phyloP scores from a whole-genome alignment of 1,140 invertebrate species.

The Pygmarrhopalites habei region DNA sequence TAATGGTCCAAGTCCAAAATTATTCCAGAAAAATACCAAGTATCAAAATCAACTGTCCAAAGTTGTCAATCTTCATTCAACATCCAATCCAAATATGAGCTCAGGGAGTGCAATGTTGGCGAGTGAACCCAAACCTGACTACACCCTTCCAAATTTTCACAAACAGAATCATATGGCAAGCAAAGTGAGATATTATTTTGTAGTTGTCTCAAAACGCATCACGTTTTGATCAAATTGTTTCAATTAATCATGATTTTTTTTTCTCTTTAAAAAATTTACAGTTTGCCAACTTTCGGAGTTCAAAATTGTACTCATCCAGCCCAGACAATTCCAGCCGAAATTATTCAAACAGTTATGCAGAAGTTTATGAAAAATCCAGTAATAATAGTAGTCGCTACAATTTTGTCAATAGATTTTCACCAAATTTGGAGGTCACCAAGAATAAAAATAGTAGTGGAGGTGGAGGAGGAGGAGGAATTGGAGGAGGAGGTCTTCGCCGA shows the following conservation, averaged over 20 bases:
- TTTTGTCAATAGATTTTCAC: slow-evolving; percentile 25
- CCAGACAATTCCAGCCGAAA: slow-evolving; percentile 28
- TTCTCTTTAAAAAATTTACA: too few species aligned
- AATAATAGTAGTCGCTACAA: slow-evolving; percentile 16
- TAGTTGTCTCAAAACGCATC: too few species aligned
- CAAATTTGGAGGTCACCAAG: slow-evolving; percentile 23
- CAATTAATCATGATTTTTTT: too few species aligned
- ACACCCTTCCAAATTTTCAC: slow-evolving; percentile 36
- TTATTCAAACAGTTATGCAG: slow-evolving; percentile 18
- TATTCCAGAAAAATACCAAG: slow-evolving; percentile 18
- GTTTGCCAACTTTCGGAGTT: slow-evolving; percentile 39
- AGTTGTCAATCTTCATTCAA: not conserved
- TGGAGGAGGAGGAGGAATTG: not conserved
- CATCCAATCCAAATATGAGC: slow-evolving; percentile 7
- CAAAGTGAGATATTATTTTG: too few species aligned
- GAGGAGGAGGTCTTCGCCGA: slow-evolving; percentile 16
- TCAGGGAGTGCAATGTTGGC: not conserved
- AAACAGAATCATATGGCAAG: slow-evolving; percentile 37
- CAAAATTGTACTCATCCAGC: slow-evolving; percentile 33
- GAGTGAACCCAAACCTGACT: slow-evolving; percentile 24
- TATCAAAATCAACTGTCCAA: not conserved
- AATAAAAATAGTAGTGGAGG: not conserved
- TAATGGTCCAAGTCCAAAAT: slow-evolving; percentile 14
- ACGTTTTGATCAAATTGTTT: too few species aligned
- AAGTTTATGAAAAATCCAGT: slow-evolving; percentile 19